Percentiles rank a stretch among this genome's conserved stretches.
These are phyloP conservation scores for Pygmarrhopalites habei DNA, from an alignment of 1,140 invertebrate genomes.

Conservation along the genomic window DNA sequence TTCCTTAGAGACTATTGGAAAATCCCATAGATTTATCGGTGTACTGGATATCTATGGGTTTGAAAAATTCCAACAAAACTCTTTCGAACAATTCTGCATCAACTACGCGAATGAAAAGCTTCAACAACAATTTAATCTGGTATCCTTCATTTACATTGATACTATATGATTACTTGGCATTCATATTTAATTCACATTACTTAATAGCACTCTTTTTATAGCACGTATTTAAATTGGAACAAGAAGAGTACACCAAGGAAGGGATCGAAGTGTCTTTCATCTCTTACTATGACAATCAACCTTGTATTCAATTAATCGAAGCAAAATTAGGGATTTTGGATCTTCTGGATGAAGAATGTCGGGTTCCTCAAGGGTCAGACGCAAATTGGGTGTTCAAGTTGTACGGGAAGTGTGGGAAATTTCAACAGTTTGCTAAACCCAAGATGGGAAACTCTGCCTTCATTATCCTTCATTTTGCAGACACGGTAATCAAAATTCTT, in stretches of 20 bases:
- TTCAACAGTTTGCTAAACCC: constrained; percentile 84
- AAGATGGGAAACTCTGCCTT: constrained; percentile 78
- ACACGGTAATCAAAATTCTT: constrained; percentile 47
- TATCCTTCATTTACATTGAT: no score
- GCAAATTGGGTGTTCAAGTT: constrained; percentile 87
- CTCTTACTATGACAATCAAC: constrained; percentile 98
- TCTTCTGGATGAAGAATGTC: constrained; percentile 91
- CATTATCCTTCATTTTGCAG: constrained; percentile 55
- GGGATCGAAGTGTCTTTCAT: constrained; percentile 98
- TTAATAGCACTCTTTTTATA: constrained; percentile 43
- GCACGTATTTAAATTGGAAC: constrained; percentile 97
- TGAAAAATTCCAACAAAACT: constrained; percentile 96
- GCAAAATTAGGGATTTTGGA: constrained; percentile 90
- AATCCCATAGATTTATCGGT: constrained; percentile 62
- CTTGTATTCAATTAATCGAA: constrained; percentile 97
- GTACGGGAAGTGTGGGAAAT: constrained; percentile 73
- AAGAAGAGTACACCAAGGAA: constrained; percentile 95
- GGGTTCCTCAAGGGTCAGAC: constrained; percentile 90
- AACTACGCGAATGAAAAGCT: constrained; percentile 97
- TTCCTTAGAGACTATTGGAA: constrained; percentile 53
- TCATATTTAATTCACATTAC: no score
- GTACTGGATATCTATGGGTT: constrained; percentile 98
- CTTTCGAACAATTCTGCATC: constrained; percentile 99
- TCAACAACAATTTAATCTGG: constrained; percentile 96
- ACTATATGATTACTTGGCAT: no score